Evolutionary conservation across 2,888 invertebrate genomes (phyloP).

Genomic region (Epiblema foenella): DNA sequence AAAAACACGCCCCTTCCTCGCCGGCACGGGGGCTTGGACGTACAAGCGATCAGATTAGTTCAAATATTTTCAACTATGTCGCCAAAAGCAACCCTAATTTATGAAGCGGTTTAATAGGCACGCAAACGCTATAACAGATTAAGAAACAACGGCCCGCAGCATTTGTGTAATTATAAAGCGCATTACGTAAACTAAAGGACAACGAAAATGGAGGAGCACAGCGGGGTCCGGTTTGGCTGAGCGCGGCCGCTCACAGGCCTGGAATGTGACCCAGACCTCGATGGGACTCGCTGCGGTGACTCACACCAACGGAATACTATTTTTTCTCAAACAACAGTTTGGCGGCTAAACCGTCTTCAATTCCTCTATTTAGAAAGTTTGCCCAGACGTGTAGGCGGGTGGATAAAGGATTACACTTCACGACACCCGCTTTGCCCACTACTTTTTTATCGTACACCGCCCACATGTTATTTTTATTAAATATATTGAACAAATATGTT

Average conservation of each 20-base stretch:
- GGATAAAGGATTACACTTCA: constrained; percentile 70
- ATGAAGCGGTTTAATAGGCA: constrained; percentile 7
- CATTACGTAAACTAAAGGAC: constrained; percentile 60
- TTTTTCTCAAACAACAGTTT: constrained; percentile 58
- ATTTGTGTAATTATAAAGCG: constrained; percentile 27
- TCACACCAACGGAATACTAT: constrained; percentile 63
- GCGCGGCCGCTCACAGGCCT: constrained; percentile 52
- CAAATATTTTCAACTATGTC: constrained; percentile 69
- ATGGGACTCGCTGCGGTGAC: constrained; percentile 73
- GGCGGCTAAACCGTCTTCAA: constrained; percentile 48
- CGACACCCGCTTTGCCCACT: constrained; percentile 57
- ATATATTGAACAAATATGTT: neutral
- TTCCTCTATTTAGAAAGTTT: constrained; percentile 73
- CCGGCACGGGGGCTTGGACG: constrained; percentile 55
- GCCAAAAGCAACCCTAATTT: neutral
- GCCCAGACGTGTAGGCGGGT: constrained; percentile 68
- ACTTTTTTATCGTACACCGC: constrained; percentile 54
- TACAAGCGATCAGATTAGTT: constrained; percentile 54
- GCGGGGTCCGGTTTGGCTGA: constrained; percentile 58
- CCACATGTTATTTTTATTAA: constrained; percentile 46
- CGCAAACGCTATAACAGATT: constrained; percentile 22
- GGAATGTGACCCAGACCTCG: constrained; percentile 83
- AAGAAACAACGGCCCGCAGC: constrained; percentile 20
- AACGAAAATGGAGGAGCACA: constrained; percentile 56
- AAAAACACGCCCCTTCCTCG: constrained; percentile 64